Percentiles rank a stretch among this genome's conserved stretches.
These are phyloP conservation scores for Clarias fuscus DNA, from an alignment of 2,797 vertebrate genomes.

Conservation along the genomic window DNA sequence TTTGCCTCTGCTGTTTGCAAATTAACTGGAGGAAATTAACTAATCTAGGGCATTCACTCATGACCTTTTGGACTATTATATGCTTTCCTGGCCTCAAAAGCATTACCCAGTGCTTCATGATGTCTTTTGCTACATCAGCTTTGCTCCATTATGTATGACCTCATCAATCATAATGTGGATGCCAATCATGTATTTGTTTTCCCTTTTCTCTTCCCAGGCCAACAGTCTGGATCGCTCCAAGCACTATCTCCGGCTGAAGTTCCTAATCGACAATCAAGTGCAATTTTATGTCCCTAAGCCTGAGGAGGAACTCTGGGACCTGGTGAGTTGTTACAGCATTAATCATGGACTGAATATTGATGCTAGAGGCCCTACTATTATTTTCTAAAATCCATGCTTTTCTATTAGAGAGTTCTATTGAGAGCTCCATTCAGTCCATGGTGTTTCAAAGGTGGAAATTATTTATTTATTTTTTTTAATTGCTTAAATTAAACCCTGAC, in stretches of 20 bases:
- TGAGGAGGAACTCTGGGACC: slow-evolving; percentile 91
- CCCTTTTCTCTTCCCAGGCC: slow-evolving; percentile 66
- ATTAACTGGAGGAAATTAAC: too few species aligned
- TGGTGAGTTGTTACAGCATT: slow-evolving; percentile 77
- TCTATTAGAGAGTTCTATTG: not conserved
- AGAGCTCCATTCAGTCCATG: not conserved
- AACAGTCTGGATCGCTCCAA: slow-evolving; percentile 80
- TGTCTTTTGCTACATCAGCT: not conserved
- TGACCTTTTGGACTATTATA: not conserved
- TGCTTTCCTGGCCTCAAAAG: not conserved
- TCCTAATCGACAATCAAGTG: slow-evolving; percentile 79
- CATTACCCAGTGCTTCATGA: not conserved
- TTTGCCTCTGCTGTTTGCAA: not conserved
- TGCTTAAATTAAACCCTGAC: not conserved
- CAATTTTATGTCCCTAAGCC: slow-evolving; percentile 84
- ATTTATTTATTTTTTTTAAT: not conserved
- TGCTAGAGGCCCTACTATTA: slow-evolving; percentile 4
- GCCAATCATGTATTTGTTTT: not conserved
- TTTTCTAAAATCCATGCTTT: not conserved
- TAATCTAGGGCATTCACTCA: not conserved
- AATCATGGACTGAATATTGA: not conserved
- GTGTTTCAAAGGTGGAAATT: not conserved
- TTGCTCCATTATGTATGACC: not conserved
- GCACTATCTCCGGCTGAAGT: slow-evolving; percentile 88
- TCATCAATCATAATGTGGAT: not conserved